phyloP scores from a whole-genome alignment of 2,113 vertebrate genomes.

The Sinocyclocheilus anophthalmus region DNA sequence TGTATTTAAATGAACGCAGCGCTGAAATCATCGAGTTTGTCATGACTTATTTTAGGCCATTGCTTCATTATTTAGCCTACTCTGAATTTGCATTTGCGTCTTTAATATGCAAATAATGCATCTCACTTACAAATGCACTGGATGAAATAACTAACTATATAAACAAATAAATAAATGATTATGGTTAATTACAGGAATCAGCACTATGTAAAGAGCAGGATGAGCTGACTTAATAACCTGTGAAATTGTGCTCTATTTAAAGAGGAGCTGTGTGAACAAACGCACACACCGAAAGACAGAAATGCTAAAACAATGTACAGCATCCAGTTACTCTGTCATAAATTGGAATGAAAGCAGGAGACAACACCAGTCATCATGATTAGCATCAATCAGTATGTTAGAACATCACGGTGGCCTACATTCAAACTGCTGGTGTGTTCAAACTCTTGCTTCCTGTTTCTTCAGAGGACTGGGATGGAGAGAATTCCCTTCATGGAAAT shows the following conservation, averaged over 20 bases:
- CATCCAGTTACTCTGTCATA: too few species aligned
- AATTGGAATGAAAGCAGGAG: neutral
- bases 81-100: constrained; percentile 1
- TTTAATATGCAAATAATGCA: constrained; percentile 20
- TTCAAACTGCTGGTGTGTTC: constrained; percentile 27
- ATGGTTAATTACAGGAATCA: constrained; percentile 64
- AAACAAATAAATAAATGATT: constrained; percentile 64
- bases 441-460: constrained; percentile 11
- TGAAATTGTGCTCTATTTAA: constrained; percentile 64
- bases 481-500: constrained; percentile 46
- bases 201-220: constrained; percentile 58
- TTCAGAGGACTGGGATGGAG: constrained; percentile 17
- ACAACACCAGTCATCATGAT: constrained; percentile 26
- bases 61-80: constrained; percentile 14
- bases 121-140: constrained; percentile 42
- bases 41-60: constrained; percentile 3
- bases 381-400: constrained; percentile 22
- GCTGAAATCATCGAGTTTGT: constrained; percentile 5
- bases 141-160: constrained; percentile 32
- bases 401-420: constrained; percentile 34
- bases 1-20: neutral
- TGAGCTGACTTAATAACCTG: constrained; percentile 69
- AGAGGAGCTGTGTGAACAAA: constrained; percentile 4
- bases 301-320: neutral
- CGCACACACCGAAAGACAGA: neutral